Conservation (phyloP, 2,797 vertebrate genomes). For the Trachurus trachurus region DNA sequence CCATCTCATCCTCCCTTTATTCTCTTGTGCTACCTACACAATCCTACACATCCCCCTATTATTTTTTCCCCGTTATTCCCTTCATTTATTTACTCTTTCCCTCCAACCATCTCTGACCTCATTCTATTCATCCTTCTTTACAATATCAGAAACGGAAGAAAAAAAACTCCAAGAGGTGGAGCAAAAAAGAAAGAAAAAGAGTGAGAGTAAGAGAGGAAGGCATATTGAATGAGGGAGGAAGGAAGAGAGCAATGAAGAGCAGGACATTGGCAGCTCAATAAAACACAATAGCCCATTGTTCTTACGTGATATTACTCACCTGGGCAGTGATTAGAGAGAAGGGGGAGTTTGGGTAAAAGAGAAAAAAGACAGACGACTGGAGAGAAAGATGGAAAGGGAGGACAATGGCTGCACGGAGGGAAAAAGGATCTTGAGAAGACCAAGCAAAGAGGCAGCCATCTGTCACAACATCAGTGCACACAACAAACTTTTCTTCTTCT, state of each 20-base stretch:
- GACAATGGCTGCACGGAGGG: conserved; percentile 26
- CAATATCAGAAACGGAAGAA: conserved; percentile 22
- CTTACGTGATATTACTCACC: conserved; percentile 80
- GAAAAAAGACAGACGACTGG: conserved; percentile 40
- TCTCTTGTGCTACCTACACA: conserved; percentile 15
- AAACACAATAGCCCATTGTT: conserved; percentile 83
- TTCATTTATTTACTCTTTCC: conserved; percentile 41
- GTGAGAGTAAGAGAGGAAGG: conserved; percentile 27
- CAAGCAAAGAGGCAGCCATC: background rate
- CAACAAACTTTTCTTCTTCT: conserved; percentile 12
- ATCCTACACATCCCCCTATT: background rate
- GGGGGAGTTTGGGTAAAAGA: conserved; percentile 44
- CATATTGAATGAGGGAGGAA: conserved; percentile 40
- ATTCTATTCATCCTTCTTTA: conserved; percentile 38
- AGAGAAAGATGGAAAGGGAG: conserved; percentile 43
- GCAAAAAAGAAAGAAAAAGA: conserved; percentile 10
- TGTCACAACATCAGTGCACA: conserved; percentile 12
- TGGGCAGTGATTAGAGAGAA: conserved; percentile 63
- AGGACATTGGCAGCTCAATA: conserved; percentile 73
- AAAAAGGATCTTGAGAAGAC: background rate
- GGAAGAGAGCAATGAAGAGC: conserved; percentile 47
- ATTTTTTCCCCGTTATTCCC: background rate
- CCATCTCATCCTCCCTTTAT: conserved; percentile 10
- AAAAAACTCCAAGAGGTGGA: conserved; percentile 9
- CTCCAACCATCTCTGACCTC: conserved; percentile 22